A percentile compares a stretch with the other conserved stretches of the same genome.
phyloP scores from a whole-genome alignment of 2,888 invertebrate species.

The Acronicta leporina region DNA sequence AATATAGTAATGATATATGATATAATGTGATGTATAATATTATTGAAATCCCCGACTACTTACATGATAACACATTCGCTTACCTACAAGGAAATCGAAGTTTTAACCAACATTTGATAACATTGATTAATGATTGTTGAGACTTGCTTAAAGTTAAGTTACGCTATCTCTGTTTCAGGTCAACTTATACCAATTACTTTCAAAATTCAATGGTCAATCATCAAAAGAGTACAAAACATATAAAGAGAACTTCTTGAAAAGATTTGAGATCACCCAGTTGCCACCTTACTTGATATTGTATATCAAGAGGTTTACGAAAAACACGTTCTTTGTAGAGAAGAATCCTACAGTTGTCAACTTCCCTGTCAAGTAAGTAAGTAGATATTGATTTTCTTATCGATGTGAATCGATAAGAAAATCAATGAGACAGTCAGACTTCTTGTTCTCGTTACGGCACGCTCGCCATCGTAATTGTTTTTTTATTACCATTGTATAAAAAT shows the following conservation, averaged over 20 bases:
- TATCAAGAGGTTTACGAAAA: conserved; percentile 99
- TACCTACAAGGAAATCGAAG: no score
- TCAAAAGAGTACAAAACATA: conserved; percentile 99
- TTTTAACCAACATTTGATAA: no score
- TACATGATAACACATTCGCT: no score
- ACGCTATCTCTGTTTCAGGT: conserved; percentile 90
- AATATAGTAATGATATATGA: not conserved
- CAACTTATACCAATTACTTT: conserved; percentile 97
- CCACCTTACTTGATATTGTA: conserved; percentile 98
- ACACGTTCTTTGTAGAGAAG: conserved; percentile 99
- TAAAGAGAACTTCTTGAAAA: conserved; percentile 99
- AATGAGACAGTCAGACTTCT: no score
- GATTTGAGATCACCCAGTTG: conserved; percentile 97
- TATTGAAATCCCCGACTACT: no score
- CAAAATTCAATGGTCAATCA: conserved; percentile 98
- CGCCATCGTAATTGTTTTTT: no score
- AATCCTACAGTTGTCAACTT: conserved; percentile 99
- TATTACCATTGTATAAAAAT: no score
- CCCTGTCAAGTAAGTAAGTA: conserved; percentile 98
- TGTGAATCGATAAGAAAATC: no score
- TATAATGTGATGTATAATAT: no score
- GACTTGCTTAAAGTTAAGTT: not conserved
- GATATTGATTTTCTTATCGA: not conserved
- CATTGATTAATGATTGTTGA: no score
- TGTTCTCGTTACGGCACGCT: no score